Evolutionary conservation across 1,140 invertebrate species (phyloP), one percentile per base, ranked within the genome.

Genomic region (Phortica variegata): DNA sequence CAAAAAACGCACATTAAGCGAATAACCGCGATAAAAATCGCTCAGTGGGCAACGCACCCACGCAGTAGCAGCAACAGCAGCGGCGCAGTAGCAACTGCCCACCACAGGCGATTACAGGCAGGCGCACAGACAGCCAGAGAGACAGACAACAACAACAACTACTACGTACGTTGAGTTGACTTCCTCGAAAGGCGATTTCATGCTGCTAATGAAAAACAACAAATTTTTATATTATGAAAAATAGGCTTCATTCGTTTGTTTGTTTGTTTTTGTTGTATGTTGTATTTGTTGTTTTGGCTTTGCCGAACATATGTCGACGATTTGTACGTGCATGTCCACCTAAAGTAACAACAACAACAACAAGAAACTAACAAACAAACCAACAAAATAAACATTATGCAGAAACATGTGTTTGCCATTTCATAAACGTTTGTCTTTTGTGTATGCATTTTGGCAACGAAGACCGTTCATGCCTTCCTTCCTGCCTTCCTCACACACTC

Each of bases 181-280:
- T 61, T 32, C 33, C 43, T 49, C 49, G 52, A 68, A 68, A 66
- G 60, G 52, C 63, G 55, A 66, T 63, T 66, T 68, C 62, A 68
- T 51, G 63, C 57, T 50, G 57, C 47, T 63, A 66, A 69, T 69
- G 65, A 66, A 66, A 68, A 60, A 63, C 5, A 26, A 26, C 23
- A 26, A 26, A 26, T 6, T 26, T 26, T 6, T 26, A 10, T 10
- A 26, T 26, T 26, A 26, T 26, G 23, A 26, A 26, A 26, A 26
- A 10, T 26, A n/a, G n/a, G 23, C 23, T 26, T 5, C 23, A 10
- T 10, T 5, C 5, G 5, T 6, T 26, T 6, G 5, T 26, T 26
- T 26, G 10, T 26, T 26, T 26, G 5, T 26, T 26, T 26, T 26
- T 26, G 5, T 26, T 26, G 5, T 26, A n/a, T n/a, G n/a, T n/a